These are phyloP conservation scores for Urosaurus nigricauda DNA, from an alignment of 2,797 vertebrate species.

Conservation along the genomic window DNA sequence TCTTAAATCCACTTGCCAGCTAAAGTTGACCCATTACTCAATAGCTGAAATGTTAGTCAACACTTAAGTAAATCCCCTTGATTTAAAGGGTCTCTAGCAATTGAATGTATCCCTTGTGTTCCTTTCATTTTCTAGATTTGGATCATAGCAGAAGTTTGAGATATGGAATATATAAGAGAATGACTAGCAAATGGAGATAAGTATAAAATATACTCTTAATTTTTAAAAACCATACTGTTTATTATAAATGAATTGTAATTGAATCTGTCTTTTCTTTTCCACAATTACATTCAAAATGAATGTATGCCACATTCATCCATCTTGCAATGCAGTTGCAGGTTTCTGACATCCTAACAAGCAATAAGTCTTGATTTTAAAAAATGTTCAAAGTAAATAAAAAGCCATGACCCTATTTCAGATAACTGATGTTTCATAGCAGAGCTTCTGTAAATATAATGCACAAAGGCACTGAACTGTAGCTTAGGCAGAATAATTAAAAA, in stretches of 20 bases:
- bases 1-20: too few species aligned
- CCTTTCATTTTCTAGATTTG: background rate
- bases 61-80: too few species aligned
- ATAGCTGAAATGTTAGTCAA: too few species aligned
- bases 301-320: background rate
- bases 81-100: too few species aligned
- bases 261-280: background rate
- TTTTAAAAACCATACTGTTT: background rate
- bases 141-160: background rate
- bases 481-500: background rate
- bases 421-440: background rate
- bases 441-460: background rate
- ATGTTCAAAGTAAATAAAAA: slow-evolving; percentile 11
- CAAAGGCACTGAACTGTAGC: background rate
- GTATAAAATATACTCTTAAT: background rate
- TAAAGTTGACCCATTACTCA: too few species aligned
- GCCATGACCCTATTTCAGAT: slow-evolving; percentile 8
- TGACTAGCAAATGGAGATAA: background rate
- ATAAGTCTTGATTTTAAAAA: background rate
- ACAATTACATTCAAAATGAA: background rate
- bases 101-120: background rate
- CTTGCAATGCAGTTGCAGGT: background rate
- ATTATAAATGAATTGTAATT: background rate
- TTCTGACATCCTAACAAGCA: background rate
- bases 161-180: background rate